These are phyloP conservation scores for Sebastes vulpes DNA, from an alignment of 2,797 vertebrate genomes.

Conservation along the genomic window DNA sequence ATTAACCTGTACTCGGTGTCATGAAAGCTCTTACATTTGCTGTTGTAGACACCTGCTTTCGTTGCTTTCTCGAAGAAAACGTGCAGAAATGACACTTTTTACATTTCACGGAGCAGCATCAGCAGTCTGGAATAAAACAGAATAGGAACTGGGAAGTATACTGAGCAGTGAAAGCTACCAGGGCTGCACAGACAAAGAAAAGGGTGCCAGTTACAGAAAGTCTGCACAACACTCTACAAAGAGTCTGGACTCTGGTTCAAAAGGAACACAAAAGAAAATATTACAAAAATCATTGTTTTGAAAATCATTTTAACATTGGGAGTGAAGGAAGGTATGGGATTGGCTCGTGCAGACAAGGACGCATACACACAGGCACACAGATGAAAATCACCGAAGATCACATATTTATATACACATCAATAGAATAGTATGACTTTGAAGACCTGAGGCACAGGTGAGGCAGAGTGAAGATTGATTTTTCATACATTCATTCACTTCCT, in stretches of 20 bases:
- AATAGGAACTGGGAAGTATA: background rate
- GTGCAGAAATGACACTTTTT: background rate
- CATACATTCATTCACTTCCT: background rate
- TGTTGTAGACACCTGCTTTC: background rate
- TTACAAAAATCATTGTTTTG: background rate
- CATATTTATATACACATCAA: slow-evolving; percentile 43
- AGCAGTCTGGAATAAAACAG: background rate
- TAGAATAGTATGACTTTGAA: slow-evolving; percentile 25
- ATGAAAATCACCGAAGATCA: background rate
- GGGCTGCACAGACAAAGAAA: slow-evolving; percentile 4
- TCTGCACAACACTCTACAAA: background rate
- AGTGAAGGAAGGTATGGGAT: background rate
- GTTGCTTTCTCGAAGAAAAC: background rate
- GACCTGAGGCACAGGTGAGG: slow-evolving; percentile 12
- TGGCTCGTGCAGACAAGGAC: background rate
- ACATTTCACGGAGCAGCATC: background rate
- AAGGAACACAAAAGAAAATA: background rate
- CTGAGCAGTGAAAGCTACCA: background rate
- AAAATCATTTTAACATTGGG: background rate
- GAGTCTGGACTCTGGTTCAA: background rate
- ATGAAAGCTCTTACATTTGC: background rate
- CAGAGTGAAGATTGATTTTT: slow-evolving; percentile 17
- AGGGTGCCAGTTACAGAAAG: background rate
- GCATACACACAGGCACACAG: background rate
- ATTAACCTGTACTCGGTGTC: background rate